Evolutionary conservation across 1,140 invertebrate genomes (phyloP), one percentile per base, ranked within the genome.

Genomic region (Drosophila pandora): DNA sequence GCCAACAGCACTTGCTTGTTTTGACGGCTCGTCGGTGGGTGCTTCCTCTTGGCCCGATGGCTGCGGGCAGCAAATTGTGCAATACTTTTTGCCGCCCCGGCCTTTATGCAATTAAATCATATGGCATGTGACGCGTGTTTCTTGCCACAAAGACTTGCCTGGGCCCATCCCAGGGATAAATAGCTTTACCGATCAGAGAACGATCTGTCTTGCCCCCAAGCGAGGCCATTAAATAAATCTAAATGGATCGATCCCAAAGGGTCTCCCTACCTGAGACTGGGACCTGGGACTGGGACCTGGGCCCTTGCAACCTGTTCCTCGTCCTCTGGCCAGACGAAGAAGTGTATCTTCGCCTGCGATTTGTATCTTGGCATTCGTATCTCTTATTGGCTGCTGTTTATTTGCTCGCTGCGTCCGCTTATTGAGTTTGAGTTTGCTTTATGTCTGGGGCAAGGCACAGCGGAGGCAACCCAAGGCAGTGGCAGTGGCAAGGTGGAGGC

Each of bases 351-450:
- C 39, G 61, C 39, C 58, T 85, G 79, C 79, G 79, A 82, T 83
- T 85, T 85, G 54, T 85, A 85, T 85, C 81, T 81, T 56, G 45
- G 48, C 58, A 88, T 67, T 76, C 67, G 56, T 72, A 76, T 73
- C 81, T 89, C 82, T 87, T 88, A 87, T 88, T 88, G 83, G 75
- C 82, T 88, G 83, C 74, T 85, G 82, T 87, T 85, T 85, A 85
- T 85, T 85, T 85, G 82, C 74, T 71, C 70, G 67, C 60, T 67
- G 78, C 69, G 82, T 87, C 87, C 82, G 78, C 80, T 87, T 87
- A 87, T 87, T 87, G 82, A 87, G 82, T 88, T 88, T 68, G 64
- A 48, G 21, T 54, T 65, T 85, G 82, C 70, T 55, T 55, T 75
- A 65, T 75, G 72, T 75, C 71, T 75, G 61, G 52, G 45, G 49